Percentiles rank a stretch among this genome's conserved stretches.
phyloP scores from a whole-genome alignment of 2,113 vertebrate genomes.

The Phylloscopus trochilus region DNA sequence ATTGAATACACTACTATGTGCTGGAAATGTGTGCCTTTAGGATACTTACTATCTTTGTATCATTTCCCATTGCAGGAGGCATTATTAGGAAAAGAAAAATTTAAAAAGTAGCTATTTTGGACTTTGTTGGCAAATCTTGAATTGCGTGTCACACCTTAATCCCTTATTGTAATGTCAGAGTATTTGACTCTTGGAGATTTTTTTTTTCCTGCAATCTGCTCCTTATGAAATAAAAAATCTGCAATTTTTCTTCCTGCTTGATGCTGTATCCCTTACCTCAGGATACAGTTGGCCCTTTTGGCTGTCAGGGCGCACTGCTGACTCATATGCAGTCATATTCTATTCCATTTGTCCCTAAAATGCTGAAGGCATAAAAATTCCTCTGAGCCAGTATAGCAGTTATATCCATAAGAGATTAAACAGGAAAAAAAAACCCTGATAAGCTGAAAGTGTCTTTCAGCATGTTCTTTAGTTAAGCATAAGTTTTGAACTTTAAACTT shows the following conservation, averaged over 20 bases:
- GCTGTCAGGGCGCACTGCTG: background rate
- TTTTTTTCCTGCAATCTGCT: background rate
- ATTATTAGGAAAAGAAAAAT: background rate
- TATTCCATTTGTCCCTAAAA: background rate
- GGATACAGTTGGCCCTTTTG: background rate
- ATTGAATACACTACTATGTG: background rate
- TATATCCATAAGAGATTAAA: background rate
- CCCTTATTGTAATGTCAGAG: background rate
- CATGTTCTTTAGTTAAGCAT: background rate
- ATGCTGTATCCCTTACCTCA: background rate
- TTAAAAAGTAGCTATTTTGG: background rate
- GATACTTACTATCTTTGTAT: background rate
- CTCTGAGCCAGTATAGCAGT: background rate
- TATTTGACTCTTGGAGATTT: background rate
- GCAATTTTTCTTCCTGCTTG: background rate
- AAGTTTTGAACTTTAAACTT: background rate
- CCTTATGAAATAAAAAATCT: background rate
- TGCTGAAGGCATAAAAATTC: background rate
- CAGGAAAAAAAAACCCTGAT: background rate
- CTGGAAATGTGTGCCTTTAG: background rate
- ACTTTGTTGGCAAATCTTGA: background rate
- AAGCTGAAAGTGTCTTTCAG: background rate
- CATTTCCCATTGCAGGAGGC: background rate
- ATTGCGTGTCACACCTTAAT: background rate
- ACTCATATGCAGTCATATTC: background rate